phyloP scores from a whole-genome alignment of 2,797 vertebrate species.

The Loris lydekkerianus region DNA sequence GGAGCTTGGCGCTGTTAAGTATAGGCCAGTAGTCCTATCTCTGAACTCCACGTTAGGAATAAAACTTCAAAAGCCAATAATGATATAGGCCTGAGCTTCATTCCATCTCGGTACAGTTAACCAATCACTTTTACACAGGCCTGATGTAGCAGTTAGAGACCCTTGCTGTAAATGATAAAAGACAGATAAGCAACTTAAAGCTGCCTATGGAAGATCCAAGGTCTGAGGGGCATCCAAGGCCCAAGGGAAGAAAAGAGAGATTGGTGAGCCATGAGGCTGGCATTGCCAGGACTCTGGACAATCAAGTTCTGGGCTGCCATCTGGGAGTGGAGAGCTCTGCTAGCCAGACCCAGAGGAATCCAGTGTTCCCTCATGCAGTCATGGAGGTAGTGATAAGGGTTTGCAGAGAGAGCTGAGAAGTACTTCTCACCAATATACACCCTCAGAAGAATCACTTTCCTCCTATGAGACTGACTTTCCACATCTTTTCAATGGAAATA shows the following conservation, averaged over 20 bases:
- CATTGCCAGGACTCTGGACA: neutral
- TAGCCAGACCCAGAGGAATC: neutral
- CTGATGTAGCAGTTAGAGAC: constrained; percentile 10
- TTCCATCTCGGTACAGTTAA: constrained; percentile 43
- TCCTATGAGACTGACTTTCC: neutral
- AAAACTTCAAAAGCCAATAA: constrained; percentile 43
- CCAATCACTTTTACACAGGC: neutral
- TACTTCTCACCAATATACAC: neutral
- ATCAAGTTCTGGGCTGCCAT: constrained; percentile 3
- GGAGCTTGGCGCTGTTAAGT: neutral
- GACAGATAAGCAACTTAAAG: neutral
- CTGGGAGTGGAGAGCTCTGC: neutral
- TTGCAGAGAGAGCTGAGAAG: constrained; percentile 3
- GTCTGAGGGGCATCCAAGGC: neutral
- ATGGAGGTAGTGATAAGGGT: neutral
- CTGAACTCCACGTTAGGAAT: constrained; percentile 23
- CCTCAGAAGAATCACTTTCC: constrained; percentile 12
- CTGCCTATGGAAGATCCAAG: neutral
- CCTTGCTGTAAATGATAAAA: constrained; percentile 48
- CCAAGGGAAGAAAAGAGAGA: constrained; percentile 28
- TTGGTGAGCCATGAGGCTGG: neutral
- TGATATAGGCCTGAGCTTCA: constrained; percentile 49
- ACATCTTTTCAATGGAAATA: neutral
- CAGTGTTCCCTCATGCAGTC: neutral
- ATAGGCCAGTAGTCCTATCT: neutral